Conservation (phyloP, 2,113 vertebrate genomes). For the Todiramphus chloris region DNA sequence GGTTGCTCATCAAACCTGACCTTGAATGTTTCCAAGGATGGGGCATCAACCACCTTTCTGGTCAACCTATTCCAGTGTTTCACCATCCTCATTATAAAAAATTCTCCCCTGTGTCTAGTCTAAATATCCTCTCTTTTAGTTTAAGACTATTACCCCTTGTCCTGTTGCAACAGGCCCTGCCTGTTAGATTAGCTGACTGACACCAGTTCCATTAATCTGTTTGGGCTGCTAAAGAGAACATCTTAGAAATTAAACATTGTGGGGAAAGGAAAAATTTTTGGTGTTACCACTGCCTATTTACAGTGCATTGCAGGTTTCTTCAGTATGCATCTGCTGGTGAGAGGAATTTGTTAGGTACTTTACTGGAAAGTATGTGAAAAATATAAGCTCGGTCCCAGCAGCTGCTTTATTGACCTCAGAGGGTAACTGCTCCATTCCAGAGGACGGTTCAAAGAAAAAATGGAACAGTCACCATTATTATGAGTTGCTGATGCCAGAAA, state of each 20-base stretch:
- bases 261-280: background rate
- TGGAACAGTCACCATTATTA: background rate
- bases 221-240: background rate
- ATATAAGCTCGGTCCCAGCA: background rate
- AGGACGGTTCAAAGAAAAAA: background rate
- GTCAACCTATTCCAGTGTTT: no score
- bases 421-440: background rate
- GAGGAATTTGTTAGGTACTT: background rate
- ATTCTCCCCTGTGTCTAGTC: no score
- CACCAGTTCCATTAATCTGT: background rate
- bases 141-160: no score
- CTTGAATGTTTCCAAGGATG: no score
- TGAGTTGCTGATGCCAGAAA: background rate
- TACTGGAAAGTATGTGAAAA: background rate
- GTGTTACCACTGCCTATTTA: accelerated
- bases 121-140: no score
- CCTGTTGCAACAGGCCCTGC: no score
- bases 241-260: background rate
- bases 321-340: background rate
- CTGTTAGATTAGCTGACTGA: background rate
- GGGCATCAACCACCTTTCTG: no score
- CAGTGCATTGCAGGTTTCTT: accelerated
- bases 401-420: background rate
- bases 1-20: no score
- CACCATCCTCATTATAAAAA: no score